A percentile compares a stretch with the other conserved stretches of the same genome.
These are phyloP conservation scores for Otus sunia DNA, from an alignment of 2,113 vertebrate species.

Conservation along the genomic window DNA sequence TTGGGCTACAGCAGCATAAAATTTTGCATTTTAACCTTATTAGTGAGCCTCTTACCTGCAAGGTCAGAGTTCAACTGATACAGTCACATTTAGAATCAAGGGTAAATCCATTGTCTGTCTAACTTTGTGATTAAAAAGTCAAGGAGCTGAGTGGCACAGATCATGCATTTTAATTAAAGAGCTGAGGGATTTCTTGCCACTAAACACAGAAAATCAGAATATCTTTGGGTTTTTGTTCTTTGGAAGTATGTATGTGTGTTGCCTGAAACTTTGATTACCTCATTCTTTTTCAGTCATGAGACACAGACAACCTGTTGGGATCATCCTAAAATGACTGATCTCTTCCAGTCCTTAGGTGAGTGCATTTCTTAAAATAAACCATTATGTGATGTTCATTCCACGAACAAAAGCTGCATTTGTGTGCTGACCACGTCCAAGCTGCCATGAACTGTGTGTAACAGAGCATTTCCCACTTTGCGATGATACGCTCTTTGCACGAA, in stretches of 20 bases:
- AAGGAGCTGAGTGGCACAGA: background rate
- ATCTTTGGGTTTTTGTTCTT: background rate
- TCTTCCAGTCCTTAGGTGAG: slow-evolving; percentile 93
- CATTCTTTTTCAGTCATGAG: slow-evolving; percentile 81
- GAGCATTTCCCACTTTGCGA: background rate
- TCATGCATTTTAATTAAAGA: background rate
- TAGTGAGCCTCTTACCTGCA: background rate
- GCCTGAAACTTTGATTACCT: background rate
- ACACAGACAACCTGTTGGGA: slow-evolving; percentile 96
- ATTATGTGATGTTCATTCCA: background rate
- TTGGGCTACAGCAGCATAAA: background rate
- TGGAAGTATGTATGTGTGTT: background rate
- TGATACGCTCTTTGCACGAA: background rate
- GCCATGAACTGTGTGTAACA: background rate
- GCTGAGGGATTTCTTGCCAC: background rate
- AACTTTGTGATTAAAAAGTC: background rate
- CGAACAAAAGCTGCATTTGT: background rate
- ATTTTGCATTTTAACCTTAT: background rate
- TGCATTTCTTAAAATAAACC: background rate
- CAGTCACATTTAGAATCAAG: background rate
- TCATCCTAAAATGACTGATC: slow-evolving; percentile 95
- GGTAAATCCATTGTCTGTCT: background rate
- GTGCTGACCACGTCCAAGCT: background rate
- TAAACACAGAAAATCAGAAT: background rate
- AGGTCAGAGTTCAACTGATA: background rate